Conservation (phyloP, 2,113 vertebrate genomes). For the Uria aalge region DNA sequence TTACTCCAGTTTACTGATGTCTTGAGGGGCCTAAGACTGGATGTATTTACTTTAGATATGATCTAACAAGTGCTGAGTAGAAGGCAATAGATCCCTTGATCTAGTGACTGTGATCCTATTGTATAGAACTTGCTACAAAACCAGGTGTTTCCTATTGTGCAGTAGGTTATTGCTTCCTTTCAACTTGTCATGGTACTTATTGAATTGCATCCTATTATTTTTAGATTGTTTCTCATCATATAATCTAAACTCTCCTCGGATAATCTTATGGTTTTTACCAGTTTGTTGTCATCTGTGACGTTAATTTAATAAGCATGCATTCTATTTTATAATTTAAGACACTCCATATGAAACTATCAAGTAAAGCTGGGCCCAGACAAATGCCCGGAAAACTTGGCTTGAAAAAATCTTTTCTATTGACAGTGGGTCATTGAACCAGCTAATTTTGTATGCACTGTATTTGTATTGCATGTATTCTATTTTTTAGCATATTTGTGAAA, state of each 20-base stretch:
- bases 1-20: background rate
- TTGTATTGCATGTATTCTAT: background rate
- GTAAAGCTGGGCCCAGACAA: background rate
- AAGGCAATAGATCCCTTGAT: background rate
- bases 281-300: background rate
- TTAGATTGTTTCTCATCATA: background rate
- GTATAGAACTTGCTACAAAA: background rate
- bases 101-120: background rate
- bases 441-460: background rate
- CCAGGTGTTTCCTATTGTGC: background rate
- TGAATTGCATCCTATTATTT: background rate
- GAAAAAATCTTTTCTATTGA: background rate
- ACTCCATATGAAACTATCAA: background rate
- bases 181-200: background rate
- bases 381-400: background rate
- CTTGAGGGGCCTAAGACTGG: background rate
- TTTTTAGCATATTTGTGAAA: background rate
- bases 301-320: background rate
- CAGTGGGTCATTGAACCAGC: background rate
- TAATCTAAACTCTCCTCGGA: background rate
- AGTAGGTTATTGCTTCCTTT: slow-evolving; percentile 11
- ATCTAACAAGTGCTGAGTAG: background rate
- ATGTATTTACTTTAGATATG: background rate
- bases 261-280: background rate
- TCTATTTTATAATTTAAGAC: background rate